These are phyloP conservation scores for Etheostoma perlongum DNA, from an alignment of 2,797 vertebrate species.

Conservation along the genomic window DNA sequence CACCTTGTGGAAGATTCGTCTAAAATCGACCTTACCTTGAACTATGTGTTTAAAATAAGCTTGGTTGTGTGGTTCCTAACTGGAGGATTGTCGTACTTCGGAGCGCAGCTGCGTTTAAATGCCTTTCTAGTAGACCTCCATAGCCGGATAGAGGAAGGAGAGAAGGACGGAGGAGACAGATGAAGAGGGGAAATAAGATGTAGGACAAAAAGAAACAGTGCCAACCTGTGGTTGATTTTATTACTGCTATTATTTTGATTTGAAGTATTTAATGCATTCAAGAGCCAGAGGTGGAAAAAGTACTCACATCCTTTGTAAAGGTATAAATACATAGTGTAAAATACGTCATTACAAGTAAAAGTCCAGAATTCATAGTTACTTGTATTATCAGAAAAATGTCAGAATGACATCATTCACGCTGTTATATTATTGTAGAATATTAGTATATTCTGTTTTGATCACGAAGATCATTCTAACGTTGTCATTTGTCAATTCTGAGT, in stretches of 20 bases:
- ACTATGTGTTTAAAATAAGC: fast-evolving
- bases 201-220: slow-evolving; percentile 41
- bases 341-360: not conserved
- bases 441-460: too few species aligned
- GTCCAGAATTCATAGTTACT: not conserved
- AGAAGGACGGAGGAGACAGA: not conserved
- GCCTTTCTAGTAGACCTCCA: slow-evolving; percentile 67
- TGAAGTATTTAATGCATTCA: too few species aligned
- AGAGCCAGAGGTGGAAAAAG: too few species aligned
- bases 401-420: too few species aligned
- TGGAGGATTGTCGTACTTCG: not conserved
- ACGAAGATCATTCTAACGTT: too few species aligned
- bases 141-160: slow-evolving; percentile 71
- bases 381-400: not conserved
- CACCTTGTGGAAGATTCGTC: fast-evolving
- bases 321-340: too few species aligned
- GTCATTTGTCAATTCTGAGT: too few species aligned
- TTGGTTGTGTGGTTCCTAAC: not conserved
- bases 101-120: slow-evolving; percentile 41
- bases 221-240: slow-evolving; percentile 31
- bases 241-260: not conserved
- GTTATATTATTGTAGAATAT: too few species aligned
- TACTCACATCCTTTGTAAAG: too few species aligned
- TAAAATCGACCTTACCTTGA: slow-evolving; percentile 49
- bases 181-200: not conserved